Percentiles rank a stretch among this genome's conserved stretches.
Evolutionary conservation across 2,797 vertebrate species (phyloP).

Genomic region (Echeneis naucrates): DNA sequence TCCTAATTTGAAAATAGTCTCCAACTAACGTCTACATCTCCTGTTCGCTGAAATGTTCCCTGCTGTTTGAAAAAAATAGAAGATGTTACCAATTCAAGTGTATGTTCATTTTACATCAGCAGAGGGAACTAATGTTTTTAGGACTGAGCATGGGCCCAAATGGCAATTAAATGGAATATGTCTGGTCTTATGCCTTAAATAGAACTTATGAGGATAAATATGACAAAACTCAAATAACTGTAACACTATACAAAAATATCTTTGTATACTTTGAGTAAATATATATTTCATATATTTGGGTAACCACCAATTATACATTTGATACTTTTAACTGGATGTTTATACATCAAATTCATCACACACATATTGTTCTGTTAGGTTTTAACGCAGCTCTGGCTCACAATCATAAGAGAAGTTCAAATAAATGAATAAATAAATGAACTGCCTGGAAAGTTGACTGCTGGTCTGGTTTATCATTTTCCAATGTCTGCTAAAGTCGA

Average conservation of each 20-base stretch:
- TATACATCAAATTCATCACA: too few relatives aligned
- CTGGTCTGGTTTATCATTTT: neutral
- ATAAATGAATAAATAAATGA: neutral
- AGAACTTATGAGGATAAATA: neutral
- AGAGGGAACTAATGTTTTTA: neutral
- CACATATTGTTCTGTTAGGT: neutral
- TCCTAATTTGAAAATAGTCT: neutral
- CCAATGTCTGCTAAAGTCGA: slow-evolving; percentile 17
- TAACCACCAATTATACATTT: neutral
- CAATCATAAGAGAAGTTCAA: neutral
- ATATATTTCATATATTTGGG: too few relatives aligned
- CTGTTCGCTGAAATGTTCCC: neutral
- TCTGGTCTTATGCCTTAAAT: neutral
- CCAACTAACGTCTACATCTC: neutral
- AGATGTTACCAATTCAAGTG: too few relatives aligned
- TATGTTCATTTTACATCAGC: neutral
- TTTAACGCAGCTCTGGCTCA: neutral
- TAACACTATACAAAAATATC: neutral
- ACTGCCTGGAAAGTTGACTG: neutral
- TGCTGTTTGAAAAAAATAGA: too few relatives aligned
- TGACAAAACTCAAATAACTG: neutral
- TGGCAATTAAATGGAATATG: neutral
- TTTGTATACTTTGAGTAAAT: too few relatives aligned
- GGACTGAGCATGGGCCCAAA: neutral
- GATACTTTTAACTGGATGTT: neutral